phyloP scores from a whole-genome alignment of 2,797 vertebrate species.

The Onychomys leucogaster region DNA sequence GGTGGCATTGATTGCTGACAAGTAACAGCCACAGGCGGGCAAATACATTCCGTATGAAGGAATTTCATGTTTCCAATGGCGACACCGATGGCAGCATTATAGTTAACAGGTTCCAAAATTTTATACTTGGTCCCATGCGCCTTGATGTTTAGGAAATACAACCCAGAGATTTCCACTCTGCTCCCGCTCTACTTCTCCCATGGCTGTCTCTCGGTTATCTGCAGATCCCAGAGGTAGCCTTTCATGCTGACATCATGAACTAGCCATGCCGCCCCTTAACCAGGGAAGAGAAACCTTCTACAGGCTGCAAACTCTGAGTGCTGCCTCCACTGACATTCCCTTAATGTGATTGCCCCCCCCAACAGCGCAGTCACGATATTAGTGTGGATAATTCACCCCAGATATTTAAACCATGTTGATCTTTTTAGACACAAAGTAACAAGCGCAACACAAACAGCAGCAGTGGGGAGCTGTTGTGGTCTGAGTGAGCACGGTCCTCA shows the following conservation, averaged over 20 bases:
- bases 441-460: not conserved
- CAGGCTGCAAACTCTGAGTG: not conserved
- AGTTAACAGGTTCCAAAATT: not conserved
- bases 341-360: not conserved
- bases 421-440: not conserved
- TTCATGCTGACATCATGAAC: not conserved
- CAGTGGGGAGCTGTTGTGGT: no score
- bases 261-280: not conserved
- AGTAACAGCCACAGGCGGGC: conserved; percentile 20
- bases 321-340: not conserved
- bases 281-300: not conserved
- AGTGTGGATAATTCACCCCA: not conserved
- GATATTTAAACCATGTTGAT: not conserved
- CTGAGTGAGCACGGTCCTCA: not conserved
- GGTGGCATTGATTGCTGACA: conserved; percentile 43
- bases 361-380: not conserved
- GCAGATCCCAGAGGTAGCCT: not conserved
- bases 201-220: not conserved
- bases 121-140: not conserved
- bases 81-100: not conserved
- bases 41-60: conserved; percentile 36
- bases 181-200: conserved; percentile 6
- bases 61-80: conserved; percentile 52
- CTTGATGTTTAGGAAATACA: conserved; percentile 45
- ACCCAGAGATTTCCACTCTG: not conserved